phyloP scores from a whole-genome alignment of 92 coral and sea anemone species.

The Heteractis magnifica region DNA sequence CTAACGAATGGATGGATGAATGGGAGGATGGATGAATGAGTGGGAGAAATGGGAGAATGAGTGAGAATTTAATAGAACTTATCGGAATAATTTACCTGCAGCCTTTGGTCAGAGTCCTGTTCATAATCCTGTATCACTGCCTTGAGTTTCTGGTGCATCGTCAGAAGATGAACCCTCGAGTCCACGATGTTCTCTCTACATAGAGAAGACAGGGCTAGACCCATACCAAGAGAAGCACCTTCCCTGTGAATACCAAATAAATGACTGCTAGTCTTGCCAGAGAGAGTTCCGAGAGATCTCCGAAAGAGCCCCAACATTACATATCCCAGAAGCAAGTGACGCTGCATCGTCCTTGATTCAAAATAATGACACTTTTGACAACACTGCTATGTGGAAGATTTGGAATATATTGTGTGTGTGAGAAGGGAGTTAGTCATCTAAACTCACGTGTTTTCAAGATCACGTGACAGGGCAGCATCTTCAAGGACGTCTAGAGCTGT shows the following conservation, averaged over 20 bases:
- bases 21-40: neutral
- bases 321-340: no score
- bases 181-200: constrained; percentile 72
- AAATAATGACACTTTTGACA: no score
- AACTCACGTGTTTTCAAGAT: constrained; percentile 82
- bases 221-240: constrained; percentile 84
- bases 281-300: neutral
- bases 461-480: constrained; percentile 60
- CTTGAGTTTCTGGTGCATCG: constrained; percentile 66
- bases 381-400: no score
- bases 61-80: neutral
- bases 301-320: neutral
- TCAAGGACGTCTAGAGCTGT: constrained; percentile 77
- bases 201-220: constrained; percentile 76
- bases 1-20: neutral
- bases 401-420: no score
- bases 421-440: neutral
- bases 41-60: neutral
- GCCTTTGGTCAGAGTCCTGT: constrained; percentile 53
- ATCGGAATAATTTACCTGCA: constrained; percentile 60
- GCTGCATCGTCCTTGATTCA: no score
- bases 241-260: constrained; percentile 46
- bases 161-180: constrained; percentile 70
- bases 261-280: neutral
- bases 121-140: constrained; percentile 42